Evolutionary conservation across 2,113 vertebrate species (phyloP).

Genomic region (Nothoprocta pentlandii): DNA sequence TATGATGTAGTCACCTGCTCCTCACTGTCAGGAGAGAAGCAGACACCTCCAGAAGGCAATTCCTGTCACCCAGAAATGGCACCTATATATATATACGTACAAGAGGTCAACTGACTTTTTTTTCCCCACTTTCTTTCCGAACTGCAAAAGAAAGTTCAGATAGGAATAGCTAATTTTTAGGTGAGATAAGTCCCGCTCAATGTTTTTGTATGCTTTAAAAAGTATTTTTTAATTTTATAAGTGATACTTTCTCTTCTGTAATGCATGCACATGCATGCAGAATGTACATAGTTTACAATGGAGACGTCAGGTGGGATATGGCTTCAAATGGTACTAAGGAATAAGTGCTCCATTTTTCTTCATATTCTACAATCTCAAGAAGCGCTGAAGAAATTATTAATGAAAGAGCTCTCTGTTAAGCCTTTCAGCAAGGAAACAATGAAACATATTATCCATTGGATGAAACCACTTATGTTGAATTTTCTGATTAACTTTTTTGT

Average conservation of each 20-base stretch:
- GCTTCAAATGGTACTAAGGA: not conserved
- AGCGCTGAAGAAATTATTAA: not conserved
- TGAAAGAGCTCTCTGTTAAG: not conserved
- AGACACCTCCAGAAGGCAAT: not conserved
- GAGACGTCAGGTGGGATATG: not conserved
- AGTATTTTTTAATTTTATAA: not conserved
- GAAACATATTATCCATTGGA: not conserved
- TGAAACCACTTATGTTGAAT: not conserved
- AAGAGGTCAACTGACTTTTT: not conserved
- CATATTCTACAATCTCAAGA: not conserved
- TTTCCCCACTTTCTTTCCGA: not conserved
- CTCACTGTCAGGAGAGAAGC: not conserved
- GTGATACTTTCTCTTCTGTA: not conserved
- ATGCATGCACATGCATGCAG: not conserved
- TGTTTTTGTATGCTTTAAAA: not conserved
- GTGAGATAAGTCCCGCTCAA: not conserved
- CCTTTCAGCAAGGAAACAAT: not conserved
- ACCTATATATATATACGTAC: not conserved
- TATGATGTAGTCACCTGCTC: not conserved
- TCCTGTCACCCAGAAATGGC: not conserved
- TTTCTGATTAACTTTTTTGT: slow-evolving; percentile 2
- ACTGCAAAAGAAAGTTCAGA: not conserved
- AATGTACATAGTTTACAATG: not conserved
- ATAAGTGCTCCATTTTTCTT: not conserved
- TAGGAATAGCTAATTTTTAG: not conserved